These are phyloP conservation scores for Microtus richardsoni DNA, from an alignment of 2,113 vertebrate genomes.

Conservation along the genomic window DNA sequence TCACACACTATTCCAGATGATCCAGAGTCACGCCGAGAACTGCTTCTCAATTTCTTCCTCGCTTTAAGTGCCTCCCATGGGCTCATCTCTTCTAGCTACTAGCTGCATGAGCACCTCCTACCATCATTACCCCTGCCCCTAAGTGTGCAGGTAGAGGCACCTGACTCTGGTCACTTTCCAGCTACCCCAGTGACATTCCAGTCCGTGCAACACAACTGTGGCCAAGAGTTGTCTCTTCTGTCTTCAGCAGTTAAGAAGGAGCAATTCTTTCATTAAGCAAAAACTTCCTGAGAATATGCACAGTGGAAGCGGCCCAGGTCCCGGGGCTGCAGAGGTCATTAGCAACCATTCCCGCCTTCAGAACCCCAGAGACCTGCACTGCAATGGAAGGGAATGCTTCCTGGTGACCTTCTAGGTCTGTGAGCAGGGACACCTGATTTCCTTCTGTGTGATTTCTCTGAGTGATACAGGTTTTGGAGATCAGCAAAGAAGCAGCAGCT, in stretches of 20 bases:
- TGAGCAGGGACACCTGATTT: not conserved
- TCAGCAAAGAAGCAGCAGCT: not conserved
- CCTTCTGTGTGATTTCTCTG: not conserved
- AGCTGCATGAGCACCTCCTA: not conserved
- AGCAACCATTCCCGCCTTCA: not conserved
- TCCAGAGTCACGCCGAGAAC: not conserved
- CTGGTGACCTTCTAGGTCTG: not conserved
- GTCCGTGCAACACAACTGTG: too few species aligned
- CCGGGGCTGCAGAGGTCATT: not conserved
- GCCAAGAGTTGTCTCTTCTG: not conserved
- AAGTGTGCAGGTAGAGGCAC: not conserved
- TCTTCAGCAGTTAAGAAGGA: not conserved
- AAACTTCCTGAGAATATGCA: not conserved
- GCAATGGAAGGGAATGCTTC: too few species aligned
- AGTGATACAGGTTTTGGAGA: not conserved
- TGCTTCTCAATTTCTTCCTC: not conserved
- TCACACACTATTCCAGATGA: not conserved
- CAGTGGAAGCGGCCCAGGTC: not conserved
- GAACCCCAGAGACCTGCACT: not conserved
- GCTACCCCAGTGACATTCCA: not conserved
- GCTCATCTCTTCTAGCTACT: not conserved
- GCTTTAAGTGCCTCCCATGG: not conserved
- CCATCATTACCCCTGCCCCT: not conserved
- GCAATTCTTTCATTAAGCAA: not conserved
- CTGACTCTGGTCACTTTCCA: not conserved